These are phyloP conservation scores for Muricea muricata DNA, from an alignment of 92 coral and sea anemone species.

Conservation along the genomic window DNA sequence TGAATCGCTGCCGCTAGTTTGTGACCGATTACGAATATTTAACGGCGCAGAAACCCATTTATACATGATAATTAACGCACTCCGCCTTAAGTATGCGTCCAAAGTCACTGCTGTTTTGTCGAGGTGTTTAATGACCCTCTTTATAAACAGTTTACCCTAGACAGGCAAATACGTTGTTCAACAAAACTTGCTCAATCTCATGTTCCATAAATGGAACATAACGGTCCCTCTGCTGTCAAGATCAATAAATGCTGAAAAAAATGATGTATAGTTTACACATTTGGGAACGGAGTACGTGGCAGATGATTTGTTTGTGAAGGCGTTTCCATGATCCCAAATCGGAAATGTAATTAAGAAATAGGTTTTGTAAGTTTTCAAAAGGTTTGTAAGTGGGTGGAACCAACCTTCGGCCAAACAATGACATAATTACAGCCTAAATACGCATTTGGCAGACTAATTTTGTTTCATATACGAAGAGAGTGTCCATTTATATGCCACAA, in stretches of 20 bases:
- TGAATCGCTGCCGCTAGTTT: not conserved
- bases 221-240: not conserved
- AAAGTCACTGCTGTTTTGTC: not conserved
- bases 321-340: conserved; percentile 13
- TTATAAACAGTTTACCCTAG: conserved; percentile 6
- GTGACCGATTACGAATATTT: not conserved
- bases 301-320: conserved; percentile 19
- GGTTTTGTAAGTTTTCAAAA: not conserved
- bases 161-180: not conserved
- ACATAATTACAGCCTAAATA: not conserved
- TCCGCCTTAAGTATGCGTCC: conserved; percentile 22
- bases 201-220: not conserved
- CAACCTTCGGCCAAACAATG: not conserved
- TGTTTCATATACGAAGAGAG: not conserved
- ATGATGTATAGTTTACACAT: not conserved
- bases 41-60: not conserved
- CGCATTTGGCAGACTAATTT: not conserved
- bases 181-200: not conserved
- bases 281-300: not conserved
- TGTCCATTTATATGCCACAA: not conserved
- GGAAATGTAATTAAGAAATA: not conserved
- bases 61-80: conserved; percentile 18
- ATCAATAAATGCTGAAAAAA: not conserved
- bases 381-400: conserved; percentile 22
- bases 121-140: conserved; percentile 31